Percentiles rank a stretch among this genome's conserved stretches.
These are phyloP conservation scores for Pharmacophagus antenor DNA, from an alignment of 2,888 invertebrate species.

Conservation along the genomic window DNA sequence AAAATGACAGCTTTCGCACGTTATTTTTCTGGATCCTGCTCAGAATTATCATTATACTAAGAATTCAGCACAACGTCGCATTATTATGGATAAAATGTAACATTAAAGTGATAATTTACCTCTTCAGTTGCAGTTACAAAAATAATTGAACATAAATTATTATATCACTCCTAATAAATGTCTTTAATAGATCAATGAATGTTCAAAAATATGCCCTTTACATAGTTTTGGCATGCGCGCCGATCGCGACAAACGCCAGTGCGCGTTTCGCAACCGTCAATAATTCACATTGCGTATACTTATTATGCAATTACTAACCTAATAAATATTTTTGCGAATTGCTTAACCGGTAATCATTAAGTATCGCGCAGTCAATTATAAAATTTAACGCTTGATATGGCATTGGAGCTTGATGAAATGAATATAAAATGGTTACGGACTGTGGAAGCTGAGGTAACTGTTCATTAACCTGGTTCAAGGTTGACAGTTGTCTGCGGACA, in stretches of 20 bases:
- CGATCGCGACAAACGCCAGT: neutral
- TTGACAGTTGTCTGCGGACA: neutral
- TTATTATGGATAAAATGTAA: too few species aligned
- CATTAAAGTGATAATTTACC: too few species aligned
- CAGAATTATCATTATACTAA: too few species aligned
- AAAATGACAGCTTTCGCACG: too few species aligned
- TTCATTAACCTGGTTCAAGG: neutral
- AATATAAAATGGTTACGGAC: too few species aligned
- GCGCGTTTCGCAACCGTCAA: slow-evolving; percentile 17
- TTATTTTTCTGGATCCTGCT: too few species aligned
- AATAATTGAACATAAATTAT: too few species aligned
- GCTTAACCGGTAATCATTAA: slow-evolving; percentile 5
- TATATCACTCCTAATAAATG: too few species aligned
- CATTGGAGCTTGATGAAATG: neutral
- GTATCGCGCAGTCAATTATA: slow-evolving; percentile 10
- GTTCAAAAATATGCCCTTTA: too few species aligned
- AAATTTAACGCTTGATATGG: slow-evolving; percentile 12
- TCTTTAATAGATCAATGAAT: too few species aligned
- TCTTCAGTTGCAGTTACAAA: too few species aligned
- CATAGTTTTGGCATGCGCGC: neutral
- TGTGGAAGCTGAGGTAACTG: neutral
- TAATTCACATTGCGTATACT: slow-evolving; percentile 18
- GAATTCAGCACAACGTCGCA: too few species aligned
- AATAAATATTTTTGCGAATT: slow-evolving; percentile 7
- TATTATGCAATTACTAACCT: slow-evolving; percentile 18